Evolutionary conservation across 1,140 invertebrate species (phyloP).

Genomic region (Pristionchus pacificus): DNA sequence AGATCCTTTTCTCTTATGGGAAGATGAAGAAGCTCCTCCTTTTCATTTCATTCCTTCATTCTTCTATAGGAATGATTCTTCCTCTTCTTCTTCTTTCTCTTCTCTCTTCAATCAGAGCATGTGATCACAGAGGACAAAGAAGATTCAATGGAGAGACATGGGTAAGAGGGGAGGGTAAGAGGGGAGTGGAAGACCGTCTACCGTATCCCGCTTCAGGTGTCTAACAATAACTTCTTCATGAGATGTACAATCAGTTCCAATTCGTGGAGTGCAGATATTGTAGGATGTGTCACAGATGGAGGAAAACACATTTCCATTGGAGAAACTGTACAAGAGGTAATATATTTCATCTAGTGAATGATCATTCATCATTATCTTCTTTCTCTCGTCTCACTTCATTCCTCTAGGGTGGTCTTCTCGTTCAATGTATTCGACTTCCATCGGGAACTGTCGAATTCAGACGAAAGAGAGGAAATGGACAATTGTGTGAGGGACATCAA

Average conservation of each 20-base stretch:
- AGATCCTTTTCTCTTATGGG: too few species aligned
- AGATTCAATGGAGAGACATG: conserved; percentile 33
- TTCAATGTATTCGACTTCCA: conserved; percentile 17
- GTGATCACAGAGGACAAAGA: conserved; percentile 24
- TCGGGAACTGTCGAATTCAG: conserved; percentile 32
- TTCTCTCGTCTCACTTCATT: background rate
- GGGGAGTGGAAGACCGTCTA: background rate
- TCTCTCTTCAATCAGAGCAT: conserved; percentile 2
- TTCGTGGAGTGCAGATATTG: background rate
- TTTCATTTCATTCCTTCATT: too few species aligned
- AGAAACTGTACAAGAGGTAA: conserved; percentile 3
- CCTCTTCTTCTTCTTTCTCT: conserved; percentile 1
- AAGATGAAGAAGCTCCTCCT: too few species aligned
- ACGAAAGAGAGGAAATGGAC: conserved; percentile 20
- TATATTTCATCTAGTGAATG: background rate
- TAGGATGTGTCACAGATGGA: background rate
- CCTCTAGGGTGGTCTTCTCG: background rate
- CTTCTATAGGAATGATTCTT: too few species aligned
- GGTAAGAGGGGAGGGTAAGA: conserved; percentile 8
- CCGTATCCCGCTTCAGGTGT: background rate
- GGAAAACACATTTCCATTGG: background rate
- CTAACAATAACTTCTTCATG: background rate
- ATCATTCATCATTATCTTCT: background rate
- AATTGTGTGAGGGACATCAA: conserved; percentile 26
- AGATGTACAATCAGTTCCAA: background rate